Evolutionary conservation across 2,797 vertebrate species (phyloP).

Genomic region (Phalanger gymnotis): DNA sequence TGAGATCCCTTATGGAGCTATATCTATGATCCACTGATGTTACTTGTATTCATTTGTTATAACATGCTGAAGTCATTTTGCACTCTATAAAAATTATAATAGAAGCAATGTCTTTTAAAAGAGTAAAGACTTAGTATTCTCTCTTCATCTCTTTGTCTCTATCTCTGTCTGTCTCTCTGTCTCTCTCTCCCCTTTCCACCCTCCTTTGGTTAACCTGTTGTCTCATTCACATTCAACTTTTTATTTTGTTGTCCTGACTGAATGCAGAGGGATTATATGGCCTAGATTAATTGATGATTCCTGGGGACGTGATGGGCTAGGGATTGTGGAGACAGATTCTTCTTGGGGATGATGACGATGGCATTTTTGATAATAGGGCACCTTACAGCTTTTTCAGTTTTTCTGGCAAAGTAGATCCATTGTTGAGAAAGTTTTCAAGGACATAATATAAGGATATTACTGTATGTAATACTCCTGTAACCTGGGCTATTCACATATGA

Average conservation of each 20-base stretch:
- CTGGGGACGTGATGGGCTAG: background rate
- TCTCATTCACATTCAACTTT: background rate
- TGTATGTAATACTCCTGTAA: slow-evolving; percentile 19
- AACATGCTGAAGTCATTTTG: background rate
- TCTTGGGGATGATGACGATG: background rate
- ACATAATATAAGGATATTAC: too few species aligned
- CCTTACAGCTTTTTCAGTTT: background rate
- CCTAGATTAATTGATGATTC: background rate
- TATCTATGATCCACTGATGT: background rate
- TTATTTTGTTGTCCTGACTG: background rate
- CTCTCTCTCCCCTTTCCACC: background rate
- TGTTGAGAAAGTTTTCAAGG: slow-evolving; percentile 27
- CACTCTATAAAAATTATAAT: background rate
- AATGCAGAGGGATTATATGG: background rate
- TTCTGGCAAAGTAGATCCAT: background rate
- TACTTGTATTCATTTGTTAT: background rate
- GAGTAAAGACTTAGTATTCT: background rate
- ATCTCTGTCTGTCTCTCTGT: too few species aligned
- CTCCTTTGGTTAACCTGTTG: background rate
- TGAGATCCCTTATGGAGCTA: too few species aligned
- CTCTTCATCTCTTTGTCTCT: too few species aligned
- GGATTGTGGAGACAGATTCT: background rate
- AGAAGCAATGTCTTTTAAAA: background rate
- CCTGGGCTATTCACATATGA: background rate
- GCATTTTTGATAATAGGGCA: background rate